Percentiles rank a stretch among this genome's conserved stretches.
Evolutionary conservation across 2,113 vertebrate genomes (phyloP).

Genomic region (Salminus brasiliensis): DNA sequence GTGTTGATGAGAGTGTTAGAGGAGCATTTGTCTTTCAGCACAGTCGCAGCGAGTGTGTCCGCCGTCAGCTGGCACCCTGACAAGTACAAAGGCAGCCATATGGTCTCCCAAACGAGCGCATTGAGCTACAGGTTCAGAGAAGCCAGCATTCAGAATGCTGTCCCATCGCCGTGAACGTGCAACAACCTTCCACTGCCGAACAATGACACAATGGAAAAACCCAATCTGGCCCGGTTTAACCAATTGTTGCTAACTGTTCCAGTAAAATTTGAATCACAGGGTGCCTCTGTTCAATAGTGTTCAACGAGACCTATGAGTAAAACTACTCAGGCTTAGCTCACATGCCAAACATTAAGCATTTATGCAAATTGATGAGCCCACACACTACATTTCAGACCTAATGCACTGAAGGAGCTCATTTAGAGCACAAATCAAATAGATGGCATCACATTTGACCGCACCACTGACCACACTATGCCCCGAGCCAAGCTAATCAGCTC

Average conservation of each 20-base stretch:
- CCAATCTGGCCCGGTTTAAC: conserved; percentile 10
- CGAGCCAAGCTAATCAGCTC: conserved; percentile 30
- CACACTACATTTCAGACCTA: conserved; percentile 31
- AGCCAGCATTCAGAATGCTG: not conserved
- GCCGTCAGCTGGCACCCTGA: conserved; percentile 62
- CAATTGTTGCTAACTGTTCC: conserved; percentile 20
- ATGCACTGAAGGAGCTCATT: conserved; percentile 19
- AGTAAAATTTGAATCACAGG: conserved; percentile 19
- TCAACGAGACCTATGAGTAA: conserved; percentile 4
- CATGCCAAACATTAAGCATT: not conserved
- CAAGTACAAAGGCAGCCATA: conserved; percentile 69
- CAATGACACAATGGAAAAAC: not conserved
- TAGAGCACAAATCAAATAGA: conserved; percentile 32
- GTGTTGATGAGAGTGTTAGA: conserved; percentile 43
- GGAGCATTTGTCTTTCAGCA: conserved; percentile 61
- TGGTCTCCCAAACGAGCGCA: conserved; percentile 53
- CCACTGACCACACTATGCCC: not conserved
- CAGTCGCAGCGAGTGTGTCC: conserved; percentile 55
- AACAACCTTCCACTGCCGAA: conserved; percentile 14
- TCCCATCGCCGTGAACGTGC: not conserved
- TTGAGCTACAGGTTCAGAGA: conserved; percentile 11
- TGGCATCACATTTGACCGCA: conserved; percentile 12
- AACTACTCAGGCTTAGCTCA: conserved; percentile 20
- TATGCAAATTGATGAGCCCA: not conserved
- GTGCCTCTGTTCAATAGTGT: not conserved